Evolutionary conservation across 1,140 invertebrate species (phyloP).

Genomic region (Zaprionus nigranus): DNA sequence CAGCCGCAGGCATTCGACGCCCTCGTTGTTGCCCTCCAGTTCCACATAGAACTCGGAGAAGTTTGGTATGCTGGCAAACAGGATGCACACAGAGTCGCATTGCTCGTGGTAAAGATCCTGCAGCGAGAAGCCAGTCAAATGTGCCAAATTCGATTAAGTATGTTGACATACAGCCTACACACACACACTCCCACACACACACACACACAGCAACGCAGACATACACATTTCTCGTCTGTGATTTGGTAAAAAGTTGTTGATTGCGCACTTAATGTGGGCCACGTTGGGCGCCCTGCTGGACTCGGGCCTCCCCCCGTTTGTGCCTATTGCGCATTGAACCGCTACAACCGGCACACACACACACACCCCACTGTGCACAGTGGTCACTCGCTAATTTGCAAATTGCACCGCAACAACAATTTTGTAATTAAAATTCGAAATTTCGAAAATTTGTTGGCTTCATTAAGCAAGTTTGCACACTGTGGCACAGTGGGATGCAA

Average conservation of each 20-base stretch:
- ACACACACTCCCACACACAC: background rate
- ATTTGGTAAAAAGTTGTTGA: slow-evolving; percentile 52
- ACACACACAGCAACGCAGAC: background rate
- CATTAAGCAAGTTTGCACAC: background rate
- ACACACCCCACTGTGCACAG: background rate
- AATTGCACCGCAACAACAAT: slow-evolving; percentile 2
- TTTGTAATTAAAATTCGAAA: background rate
- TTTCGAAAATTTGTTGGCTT: background rate
- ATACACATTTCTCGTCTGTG: slow-evolving; percentile 17
- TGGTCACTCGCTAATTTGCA: slow-evolving; percentile 13
- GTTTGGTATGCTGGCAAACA: slow-evolving; percentile 98
- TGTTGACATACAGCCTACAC: background rate
- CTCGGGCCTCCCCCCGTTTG: background rate
- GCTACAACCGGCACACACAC: slow-evolving; percentile 25
- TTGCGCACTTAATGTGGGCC: slow-evolving; percentile 51
- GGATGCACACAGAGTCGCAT: slow-evolving; percentile 96
- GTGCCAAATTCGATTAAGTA: slow-evolving; percentile 31
- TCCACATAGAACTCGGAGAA: slow-evolving; percentile 99
- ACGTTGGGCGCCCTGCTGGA: background rate
- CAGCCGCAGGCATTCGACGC: slow-evolving; percentile 96
- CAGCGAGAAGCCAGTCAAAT: slow-evolving; percentile 22
- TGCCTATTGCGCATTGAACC: slow-evolving; percentile 34
- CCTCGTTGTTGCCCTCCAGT: slow-evolving; percentile 96
- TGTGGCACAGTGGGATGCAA: slow-evolving; percentile 1
- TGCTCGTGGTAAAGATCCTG: slow-evolving; percentile 98